Evolutionary conservation across 2,113 vertebrate genomes (phyloP).

Genomic region (Cranoglanis bouderius): DNA sequence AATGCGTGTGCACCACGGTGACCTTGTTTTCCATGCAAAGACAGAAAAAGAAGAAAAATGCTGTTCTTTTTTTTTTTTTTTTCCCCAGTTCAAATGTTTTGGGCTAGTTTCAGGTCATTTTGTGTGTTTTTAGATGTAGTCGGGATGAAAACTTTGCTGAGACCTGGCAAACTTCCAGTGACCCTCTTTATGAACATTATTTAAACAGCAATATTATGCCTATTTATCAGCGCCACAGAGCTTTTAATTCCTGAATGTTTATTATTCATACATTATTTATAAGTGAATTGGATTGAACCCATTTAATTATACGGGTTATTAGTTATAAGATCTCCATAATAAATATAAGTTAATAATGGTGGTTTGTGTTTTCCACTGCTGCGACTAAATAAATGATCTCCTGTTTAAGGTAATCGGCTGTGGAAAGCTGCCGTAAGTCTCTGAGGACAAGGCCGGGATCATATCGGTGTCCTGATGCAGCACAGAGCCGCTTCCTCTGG

Average conservation of each 20-base stretch:
- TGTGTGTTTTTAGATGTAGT: too few relatives aligned
- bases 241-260: not conserved
- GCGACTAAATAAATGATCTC: not conserved
- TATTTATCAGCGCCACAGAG: not conserved
- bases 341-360: not conserved
- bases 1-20: not conserved
- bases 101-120: too few relatives aligned
- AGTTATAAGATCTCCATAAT: not conserved
- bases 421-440: constrained; percentile 29
- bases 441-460: not conserved
- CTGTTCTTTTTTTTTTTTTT: too few relatives aligned
- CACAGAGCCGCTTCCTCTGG: constrained; percentile 19
- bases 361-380: not conserved
- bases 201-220: not conserved
- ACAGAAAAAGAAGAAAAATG: too few relatives aligned
- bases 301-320: not conserved
- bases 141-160: too few relatives aligned
- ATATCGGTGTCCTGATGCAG: constrained; percentile 29
- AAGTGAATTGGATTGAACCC: not conserved
- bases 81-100: too few relatives aligned
- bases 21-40: too few relatives aligned
- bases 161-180: not conserved
- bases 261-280: not conserved
- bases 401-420: constrained; percentile 38
- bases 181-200: not conserved